Conservation (phyloP, 2,113 vertebrate genomes). For the Bujurquina vittata region DNA sequence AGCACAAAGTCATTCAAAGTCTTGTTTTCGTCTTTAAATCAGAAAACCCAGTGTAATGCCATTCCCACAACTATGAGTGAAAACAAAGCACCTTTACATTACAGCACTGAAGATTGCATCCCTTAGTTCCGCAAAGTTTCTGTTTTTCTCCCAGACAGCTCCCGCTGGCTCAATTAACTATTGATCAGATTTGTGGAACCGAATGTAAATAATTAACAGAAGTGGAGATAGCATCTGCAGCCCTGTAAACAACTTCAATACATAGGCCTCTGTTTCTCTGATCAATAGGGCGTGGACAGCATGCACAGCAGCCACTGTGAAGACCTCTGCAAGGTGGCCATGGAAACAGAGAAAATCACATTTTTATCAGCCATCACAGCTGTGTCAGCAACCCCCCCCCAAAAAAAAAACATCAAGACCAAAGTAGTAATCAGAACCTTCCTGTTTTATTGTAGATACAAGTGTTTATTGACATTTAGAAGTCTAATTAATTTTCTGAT, state of each 20-base stretch:
- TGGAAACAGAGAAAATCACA: constrained; percentile 51
- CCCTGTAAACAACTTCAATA: constrained; percentile 65
- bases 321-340: constrained; percentile 56
- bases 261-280: constrained; percentile 51
- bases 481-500: constrained; percentile 37
- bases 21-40: constrained; percentile 19
- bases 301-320: constrained; percentile 39
- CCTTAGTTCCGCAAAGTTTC: constrained; percentile 48
- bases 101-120: constrained; percentile 16
- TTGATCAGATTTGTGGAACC: constrained; percentile 73
- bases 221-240: constrained; percentile 74
- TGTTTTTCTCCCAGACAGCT: constrained; percentile 54
- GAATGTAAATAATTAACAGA: constrained; percentile 78
- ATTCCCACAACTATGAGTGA: neutral
- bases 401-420: constrained; percentile 34
- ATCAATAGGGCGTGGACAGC: constrained; percentile 66
- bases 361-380: constrained; percentile 66
- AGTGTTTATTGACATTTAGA: constrained; percentile 38
- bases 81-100: constrained; percentile 34
- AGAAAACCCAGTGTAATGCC: neutral
- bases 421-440: constrained; percentile 28
- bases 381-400: constrained; percentile 51
- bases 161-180: constrained; percentile 72
- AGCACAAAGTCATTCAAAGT: constrained; percentile 7
- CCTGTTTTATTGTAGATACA: constrained; percentile 54